Conservation (phyloP, 2,888 invertebrate species). For the Capitulum mitella region DNA sequence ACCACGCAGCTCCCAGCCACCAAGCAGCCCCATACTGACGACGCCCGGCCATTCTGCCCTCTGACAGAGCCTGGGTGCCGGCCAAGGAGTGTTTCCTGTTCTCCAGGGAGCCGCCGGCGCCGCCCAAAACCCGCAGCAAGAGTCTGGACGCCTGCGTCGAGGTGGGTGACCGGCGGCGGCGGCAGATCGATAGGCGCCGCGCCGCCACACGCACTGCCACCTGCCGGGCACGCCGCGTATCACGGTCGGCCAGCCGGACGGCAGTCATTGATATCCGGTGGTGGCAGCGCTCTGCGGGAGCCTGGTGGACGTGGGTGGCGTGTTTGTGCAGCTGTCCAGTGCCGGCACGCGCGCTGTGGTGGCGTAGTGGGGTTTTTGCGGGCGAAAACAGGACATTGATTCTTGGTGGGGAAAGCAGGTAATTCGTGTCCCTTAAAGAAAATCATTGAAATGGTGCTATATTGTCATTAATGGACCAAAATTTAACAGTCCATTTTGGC, state of each 20-base stretch:
- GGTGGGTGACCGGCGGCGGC: constrained; percentile 40
- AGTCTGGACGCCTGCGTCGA: constrained; percentile 57
- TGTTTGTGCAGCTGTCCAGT: neutral
- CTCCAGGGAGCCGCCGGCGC: constrained; percentile 55
- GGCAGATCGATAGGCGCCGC: neutral
- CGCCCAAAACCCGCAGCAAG: constrained; percentile 53
- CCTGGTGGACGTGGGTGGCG: neutral
- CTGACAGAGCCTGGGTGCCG: constrained; percentile 72
- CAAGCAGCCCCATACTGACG: neutral
- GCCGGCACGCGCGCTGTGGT: neutral
- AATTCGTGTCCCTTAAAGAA: too few relatives aligned
- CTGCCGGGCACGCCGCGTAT: neutral
- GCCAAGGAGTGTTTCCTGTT: constrained; percentile 74
- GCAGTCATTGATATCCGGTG: too few relatives aligned
- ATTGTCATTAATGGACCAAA: too few relatives aligned
- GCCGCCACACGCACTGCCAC: neutral
- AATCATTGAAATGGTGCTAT: too few relatives aligned
- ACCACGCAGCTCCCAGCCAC: too few relatives aligned
- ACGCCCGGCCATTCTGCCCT: neutral
- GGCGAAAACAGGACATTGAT: too few relatives aligned
- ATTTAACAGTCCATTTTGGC: too few relatives aligned
- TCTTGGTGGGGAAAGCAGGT: too few relatives aligned
- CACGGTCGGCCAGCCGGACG: neutral
- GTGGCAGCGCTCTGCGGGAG: neutral
- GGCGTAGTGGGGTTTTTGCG: too few relatives aligned